These are phyloP conservation scores for Leucosticte australis DNA, from an alignment of 2,113 vertebrate species.

Conservation along the genomic window DNA sequence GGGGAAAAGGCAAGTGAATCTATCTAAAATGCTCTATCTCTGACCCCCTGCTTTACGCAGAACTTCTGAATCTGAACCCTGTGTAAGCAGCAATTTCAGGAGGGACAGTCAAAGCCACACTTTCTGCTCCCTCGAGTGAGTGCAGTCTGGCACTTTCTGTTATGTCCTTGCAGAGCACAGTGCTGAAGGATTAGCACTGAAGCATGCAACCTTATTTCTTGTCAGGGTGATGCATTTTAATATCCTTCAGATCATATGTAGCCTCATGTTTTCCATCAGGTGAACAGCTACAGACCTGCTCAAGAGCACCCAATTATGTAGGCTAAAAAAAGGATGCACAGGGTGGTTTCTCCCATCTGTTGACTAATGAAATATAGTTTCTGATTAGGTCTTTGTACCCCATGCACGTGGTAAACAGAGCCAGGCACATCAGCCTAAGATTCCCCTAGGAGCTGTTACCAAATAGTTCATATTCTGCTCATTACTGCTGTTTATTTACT, in stretches of 20 bases:
- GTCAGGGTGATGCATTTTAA: background rate
- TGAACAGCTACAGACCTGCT: background rate
- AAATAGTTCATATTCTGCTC: constrained; percentile 32
- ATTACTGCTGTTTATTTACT: constrained; percentile 57
- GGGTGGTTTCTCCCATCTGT: background rate
- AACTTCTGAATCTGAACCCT: background rate
- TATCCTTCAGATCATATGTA: background rate
- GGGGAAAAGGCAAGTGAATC: background rate
- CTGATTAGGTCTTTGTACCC: background rate
- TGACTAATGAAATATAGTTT: background rate
- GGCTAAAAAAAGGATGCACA: background rate
- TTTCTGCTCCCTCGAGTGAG: background rate
- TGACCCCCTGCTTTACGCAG: background rate
- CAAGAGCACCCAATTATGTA: background rate
- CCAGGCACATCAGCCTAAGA: constrained; percentile 15
- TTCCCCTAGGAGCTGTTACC: constrained; percentile 7
- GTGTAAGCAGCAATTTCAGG: background rate
- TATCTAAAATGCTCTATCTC: background rate
- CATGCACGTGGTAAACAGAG: background rate
- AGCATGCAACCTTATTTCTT: background rate
- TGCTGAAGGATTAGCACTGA: background rate
- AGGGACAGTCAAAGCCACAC: background rate
- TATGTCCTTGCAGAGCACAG: background rate
- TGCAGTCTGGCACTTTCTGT: background rate
- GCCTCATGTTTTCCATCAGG: background rate